Evolutionary conservation across 2,113 vertebrate species (phyloP).

Genomic region (Larimichthys crocea): DNA sequence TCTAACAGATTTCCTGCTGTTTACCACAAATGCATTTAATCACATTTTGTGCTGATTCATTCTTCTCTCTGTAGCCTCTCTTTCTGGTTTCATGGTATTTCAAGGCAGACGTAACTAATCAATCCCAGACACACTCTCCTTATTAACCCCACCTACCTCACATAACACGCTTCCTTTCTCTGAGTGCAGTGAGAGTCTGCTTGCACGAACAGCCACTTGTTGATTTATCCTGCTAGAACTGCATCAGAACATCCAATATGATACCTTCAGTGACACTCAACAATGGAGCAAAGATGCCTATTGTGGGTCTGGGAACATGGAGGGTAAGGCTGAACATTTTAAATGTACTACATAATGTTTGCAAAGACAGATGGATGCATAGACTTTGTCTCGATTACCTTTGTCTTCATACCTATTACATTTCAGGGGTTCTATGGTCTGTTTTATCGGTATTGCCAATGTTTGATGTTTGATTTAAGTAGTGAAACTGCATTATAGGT

Average conservation of each 20-base stretch:
- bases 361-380: not conserved
- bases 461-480: not conserved
- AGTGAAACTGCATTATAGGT: not conserved
- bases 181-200: not conserved
- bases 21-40: not conserved
- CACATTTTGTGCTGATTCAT: not conserved
- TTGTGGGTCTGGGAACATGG: slow-evolving; percentile 82
- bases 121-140: not conserved
- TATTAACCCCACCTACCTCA: not conserved
- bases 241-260: slow-evolving; percentile 44
- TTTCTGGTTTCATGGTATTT: not conserved
- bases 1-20: not conserved
- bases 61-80: not conserved
- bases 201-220: not conserved
- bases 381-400: not conserved
- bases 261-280: slow-evolving; percentile 67
- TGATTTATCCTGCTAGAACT: not conserved
- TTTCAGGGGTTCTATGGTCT: not conserved
- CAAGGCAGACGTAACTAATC: slow-evolving; percentile 32
- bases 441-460: not conserved
- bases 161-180: not conserved
- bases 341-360: not conserved
- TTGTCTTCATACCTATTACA: not conserved
- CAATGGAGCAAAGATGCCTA: slow-evolving; percentile 77
- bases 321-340: slow-evolving; percentile 63